phyloP scores from a whole-genome alignment of 2,888 invertebrate genomes.

The Polyommatus icarus region DNA sequence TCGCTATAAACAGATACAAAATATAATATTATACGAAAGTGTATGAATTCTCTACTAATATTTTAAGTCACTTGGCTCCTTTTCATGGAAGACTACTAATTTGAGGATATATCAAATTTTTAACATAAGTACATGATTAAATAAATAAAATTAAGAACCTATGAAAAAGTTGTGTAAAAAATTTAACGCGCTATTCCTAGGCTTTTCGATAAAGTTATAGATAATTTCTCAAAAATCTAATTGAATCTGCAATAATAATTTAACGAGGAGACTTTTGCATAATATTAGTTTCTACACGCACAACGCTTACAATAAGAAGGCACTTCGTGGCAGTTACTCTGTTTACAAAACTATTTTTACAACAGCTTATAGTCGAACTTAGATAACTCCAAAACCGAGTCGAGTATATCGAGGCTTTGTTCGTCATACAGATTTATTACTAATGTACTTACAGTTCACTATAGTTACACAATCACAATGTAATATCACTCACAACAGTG shows the following conservation, averaged over 20 bases:
- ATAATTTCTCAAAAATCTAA: background rate
- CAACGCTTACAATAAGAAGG: slow-evolving; percentile 62
- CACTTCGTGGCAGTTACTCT: slow-evolving; percentile 78
- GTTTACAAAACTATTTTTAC: slow-evolving; percentile 62
- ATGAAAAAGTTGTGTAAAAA: background rate
- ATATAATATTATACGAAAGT: slow-evolving; percentile 45
- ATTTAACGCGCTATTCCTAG: background rate
- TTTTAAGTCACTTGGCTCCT: background rate
- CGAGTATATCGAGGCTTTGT: slow-evolving; percentile 45
- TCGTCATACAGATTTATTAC: slow-evolving; percentile 54
- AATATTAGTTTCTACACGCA: slow-evolving; percentile 37
- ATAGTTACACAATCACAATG: slow-evolving; percentile 77
- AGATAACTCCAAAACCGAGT: slow-evolving; percentile 50
- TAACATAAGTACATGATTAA: background rate
- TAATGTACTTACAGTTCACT: slow-evolving; percentile 73
- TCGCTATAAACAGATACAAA: slow-evolving; percentile 57
- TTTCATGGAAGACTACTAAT: slow-evolving; percentile 11
- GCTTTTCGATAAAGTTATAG: background rate
- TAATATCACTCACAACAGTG: slow-evolving; percentile 75
- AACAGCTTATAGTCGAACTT: slow-evolving; percentile 64
- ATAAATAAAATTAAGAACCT: background rate
- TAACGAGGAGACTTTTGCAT: background rate
- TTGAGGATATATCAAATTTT: background rate
- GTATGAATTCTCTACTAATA: background rate
- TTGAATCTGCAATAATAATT: background rate